A percentile compares a stretch with the other conserved stretches of the same genome.
phyloP scores from a whole-genome alignment of 2,888 invertebrate species.

The Blastobasis lacticolella region DNA sequence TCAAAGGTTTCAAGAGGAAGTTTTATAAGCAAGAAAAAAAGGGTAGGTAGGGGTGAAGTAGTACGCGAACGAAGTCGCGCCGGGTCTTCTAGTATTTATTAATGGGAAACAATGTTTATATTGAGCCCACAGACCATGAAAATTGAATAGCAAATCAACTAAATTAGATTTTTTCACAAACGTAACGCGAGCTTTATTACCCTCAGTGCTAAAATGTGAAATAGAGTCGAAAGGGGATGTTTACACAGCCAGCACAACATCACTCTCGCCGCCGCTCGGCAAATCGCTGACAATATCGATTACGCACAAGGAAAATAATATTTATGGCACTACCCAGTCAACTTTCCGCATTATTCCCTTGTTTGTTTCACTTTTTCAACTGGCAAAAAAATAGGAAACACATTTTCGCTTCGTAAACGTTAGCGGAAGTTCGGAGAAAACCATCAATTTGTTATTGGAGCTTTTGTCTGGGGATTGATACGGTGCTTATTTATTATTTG shows the following conservation, averaged over 20 bases:
- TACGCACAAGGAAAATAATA: slow-evolving; percentile 44
- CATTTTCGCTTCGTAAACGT: slow-evolving; percentile 26
- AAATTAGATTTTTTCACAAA: too few species aligned
- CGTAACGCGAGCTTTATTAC: too few species aligned
- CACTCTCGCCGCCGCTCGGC: slow-evolving; percentile 44
- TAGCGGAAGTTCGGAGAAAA: slow-evolving; percentile 24
- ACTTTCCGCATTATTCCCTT: slow-evolving; percentile 39
- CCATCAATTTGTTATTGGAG: slow-evolving; percentile 8
- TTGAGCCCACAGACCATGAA: too few species aligned
- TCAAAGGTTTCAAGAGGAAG: too few species aligned
- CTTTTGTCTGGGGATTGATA: slow-evolving; percentile 6
- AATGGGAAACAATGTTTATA: too few species aligned
- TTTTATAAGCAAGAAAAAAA: too few species aligned
- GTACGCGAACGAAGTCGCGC: too few species aligned
- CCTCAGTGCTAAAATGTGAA: slow-evolving; percentile 1
- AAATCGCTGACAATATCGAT: slow-evolving; percentile 58
- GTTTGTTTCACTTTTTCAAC: slow-evolving; percentile 43
- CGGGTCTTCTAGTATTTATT: too few species aligned
- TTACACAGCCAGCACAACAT: slow-evolving; percentile 39
- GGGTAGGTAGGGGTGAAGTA: too few species aligned
- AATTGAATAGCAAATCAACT: too few species aligned
- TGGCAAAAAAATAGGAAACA: slow-evolving; percentile 29
- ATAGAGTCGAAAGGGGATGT: slow-evolving; percentile 33
- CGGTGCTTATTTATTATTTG: neutral
- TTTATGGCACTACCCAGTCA: slow-evolving; percentile 40